These are phyloP conservation scores for Drosophila ochracea DNA, from an alignment of 2,888 invertebrate species.

Conservation along the genomic window DNA sequence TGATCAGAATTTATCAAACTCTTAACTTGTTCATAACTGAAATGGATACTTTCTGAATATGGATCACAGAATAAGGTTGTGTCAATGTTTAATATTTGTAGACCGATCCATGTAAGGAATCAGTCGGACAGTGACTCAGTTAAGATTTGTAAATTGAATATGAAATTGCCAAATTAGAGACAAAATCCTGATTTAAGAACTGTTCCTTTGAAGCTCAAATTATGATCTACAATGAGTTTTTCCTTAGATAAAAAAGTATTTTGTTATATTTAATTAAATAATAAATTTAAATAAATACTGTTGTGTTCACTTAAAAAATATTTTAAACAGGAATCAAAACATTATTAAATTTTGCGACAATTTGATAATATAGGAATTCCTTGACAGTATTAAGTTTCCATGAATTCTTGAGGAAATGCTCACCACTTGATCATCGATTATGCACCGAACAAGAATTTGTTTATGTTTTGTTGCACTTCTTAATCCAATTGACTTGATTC, in stretches of 20 bases:
- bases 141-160: neutral
- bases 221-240: neutral
- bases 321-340: neutral
- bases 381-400: neutral
- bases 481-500: constrained; percentile 15
- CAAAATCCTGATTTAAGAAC: neutral
- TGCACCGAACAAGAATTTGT: neutral
- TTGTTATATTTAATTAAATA: neutral
- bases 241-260: neutral
- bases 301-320: neutral
- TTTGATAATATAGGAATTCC: neutral
- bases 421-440: constrained; percentile 18
- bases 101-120: neutral
- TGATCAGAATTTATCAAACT: neutral
- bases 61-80: neutral
- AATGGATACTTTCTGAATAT: neutral
- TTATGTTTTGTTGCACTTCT: constrained; percentile 1
- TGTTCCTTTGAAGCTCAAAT: neutral
- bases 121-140: neutral
- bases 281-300: neutral
- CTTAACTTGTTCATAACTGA: neutral
- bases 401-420: neutral
- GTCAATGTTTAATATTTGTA: neutral
- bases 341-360: neutral
- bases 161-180: neutral